Conservation (phyloP, 1,140 invertebrate species). For the Triops cancriformis region DNA sequence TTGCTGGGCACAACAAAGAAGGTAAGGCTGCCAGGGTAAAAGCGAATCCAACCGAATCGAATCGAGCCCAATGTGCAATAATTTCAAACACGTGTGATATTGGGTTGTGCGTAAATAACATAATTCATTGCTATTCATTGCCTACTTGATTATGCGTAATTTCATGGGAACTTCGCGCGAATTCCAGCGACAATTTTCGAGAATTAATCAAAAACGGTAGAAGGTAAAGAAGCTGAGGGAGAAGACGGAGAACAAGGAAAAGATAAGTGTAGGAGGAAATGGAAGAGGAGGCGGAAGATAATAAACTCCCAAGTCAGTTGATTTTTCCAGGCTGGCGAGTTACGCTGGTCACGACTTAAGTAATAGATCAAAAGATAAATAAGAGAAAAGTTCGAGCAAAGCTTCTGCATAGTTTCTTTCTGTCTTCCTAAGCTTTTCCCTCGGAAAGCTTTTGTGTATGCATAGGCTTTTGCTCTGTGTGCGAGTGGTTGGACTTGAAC, state of each 20-base stretch:
- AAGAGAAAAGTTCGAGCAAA: background rate
- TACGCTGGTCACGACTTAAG: slow-evolving; percentile 11
- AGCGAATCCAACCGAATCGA: background rate
- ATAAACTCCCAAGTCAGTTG: background rate
- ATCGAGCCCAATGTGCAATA: background rate
- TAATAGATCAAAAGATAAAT: background rate
- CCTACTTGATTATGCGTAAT: background rate
- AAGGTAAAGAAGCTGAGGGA: background rate
- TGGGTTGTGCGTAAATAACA: background rate
- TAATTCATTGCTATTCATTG: background rate
- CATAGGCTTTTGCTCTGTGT: background rate
- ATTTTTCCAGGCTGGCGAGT: background rate
- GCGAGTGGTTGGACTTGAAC: background rate
- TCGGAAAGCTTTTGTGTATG: background rate
- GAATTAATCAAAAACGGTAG: background rate
- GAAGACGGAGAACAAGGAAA: background rate
- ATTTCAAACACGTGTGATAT: background rate
- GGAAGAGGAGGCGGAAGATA: background rate
- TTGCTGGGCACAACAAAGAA: background rate
- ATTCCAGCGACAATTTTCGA: too few species aligned
- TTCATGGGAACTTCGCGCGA: background rate
- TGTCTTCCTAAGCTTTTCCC: background rate
- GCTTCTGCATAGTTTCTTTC: too few species aligned
- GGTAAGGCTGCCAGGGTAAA: background rate
- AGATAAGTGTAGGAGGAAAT: background rate